phyloP scores from a whole-genome alignment of 2,113 vertebrate species.

The Malurus alboscapulatus region DNA sequence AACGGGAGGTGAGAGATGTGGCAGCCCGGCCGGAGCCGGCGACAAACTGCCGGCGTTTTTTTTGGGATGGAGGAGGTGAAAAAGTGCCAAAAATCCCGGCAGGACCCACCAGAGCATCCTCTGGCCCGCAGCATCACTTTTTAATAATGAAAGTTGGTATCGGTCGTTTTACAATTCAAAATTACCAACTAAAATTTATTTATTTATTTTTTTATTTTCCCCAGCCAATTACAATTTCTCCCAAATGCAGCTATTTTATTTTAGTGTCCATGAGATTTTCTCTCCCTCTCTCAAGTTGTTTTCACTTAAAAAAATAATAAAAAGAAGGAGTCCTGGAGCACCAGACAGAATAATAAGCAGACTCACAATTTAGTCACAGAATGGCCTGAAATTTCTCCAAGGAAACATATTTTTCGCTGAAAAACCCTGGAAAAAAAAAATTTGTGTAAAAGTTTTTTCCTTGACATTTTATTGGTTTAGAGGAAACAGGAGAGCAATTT shows the following conservation, averaged over 20 bases:
- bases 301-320: conserved; percentile 2
- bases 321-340: not conserved
- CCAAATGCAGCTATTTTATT: not conserved
- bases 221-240: not conserved
- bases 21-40: not conserved
- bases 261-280: not conserved
- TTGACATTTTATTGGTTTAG: not conserved
- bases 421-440: not conserved
- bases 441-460: not conserved
- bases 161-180: not conserved
- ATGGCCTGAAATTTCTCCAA: conserved; percentile 28
- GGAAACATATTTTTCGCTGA: not conserved
- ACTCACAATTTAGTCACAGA: not conserved
- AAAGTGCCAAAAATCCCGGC: accelerated
- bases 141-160: accelerated
- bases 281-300: not conserved
- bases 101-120: not conserved
- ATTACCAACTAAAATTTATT: not conserved
- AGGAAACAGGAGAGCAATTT: conserved; percentile 37
- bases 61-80: not conserved
- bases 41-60: not conserved
- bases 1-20: not conserved
- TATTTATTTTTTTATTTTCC: not conserved
- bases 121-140: accelerated
- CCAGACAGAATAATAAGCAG: conserved; percentile 20